phyloP scores from a whole-genome alignment of 2,888 invertebrate species.

The Syrphus vitripennis region DNA sequence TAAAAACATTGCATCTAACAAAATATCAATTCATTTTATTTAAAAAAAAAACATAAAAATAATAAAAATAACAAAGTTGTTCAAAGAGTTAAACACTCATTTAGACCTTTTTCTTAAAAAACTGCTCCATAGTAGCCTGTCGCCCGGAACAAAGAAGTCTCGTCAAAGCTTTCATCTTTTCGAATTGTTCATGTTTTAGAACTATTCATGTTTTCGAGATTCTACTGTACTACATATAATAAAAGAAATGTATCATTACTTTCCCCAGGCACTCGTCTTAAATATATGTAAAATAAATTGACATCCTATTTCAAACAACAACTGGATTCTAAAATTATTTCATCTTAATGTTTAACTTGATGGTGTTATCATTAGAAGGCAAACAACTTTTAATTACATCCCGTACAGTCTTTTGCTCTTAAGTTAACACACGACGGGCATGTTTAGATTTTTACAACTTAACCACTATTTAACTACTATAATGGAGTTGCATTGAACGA shows the following conservation, averaged over 20 bases:
- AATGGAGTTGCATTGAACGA: neutral
- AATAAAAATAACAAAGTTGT: too few relatives aligned
- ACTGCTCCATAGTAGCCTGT: too few relatives aligned
- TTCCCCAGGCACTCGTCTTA: neutral
- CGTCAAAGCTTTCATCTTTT: too few relatives aligned
- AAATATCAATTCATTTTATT: too few relatives aligned
- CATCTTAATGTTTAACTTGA: constrained; percentile 1
- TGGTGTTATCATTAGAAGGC: constrained; percentile 54
- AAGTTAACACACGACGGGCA: constrained; percentile 28
- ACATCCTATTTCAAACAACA: constrained; percentile 15
- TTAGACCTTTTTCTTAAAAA: too few relatives aligned
- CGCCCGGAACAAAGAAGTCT: too few relatives aligned
- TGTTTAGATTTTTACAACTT: constrained; percentile 42
- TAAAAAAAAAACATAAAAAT: too few relatives aligned
- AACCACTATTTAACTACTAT: neutral
- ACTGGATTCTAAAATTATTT: constrained; percentile 6
- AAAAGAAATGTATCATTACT: neutral
- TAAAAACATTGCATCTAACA: too few relatives aligned
- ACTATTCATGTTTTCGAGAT: too few relatives aligned
- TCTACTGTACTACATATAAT: too few relatives aligned
- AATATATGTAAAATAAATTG: neutral
- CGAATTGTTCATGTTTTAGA: too few relatives aligned
- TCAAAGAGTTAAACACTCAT: too few relatives aligned
- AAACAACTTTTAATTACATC: constrained; percentile 56
- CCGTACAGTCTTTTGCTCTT: constrained; percentile 61